These are phyloP conservation scores for Drosophila flavopinicola DNA, from an alignment of 2,888 invertebrate species.

Conservation along the genomic window DNA sequence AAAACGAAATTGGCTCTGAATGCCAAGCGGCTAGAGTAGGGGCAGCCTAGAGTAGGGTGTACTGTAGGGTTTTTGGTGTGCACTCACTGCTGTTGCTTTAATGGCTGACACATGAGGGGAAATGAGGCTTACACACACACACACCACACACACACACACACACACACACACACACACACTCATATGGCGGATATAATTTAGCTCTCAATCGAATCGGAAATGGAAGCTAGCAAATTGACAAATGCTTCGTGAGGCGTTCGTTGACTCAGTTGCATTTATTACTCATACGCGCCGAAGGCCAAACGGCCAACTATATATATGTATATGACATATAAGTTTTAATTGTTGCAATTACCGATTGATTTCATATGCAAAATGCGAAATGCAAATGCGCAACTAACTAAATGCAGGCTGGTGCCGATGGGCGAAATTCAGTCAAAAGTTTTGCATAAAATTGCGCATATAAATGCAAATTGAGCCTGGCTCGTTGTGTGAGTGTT, in stretches of 20 bases:
- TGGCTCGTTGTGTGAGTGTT: slow-evolving; percentile 1
- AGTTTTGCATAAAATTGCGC: slow-evolving; percentile 43
- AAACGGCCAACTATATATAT: too few species aligned
- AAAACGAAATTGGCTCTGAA: slow-evolving; percentile 70
- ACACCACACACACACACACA: slow-evolving; percentile 16
- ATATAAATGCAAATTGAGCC: slow-evolving; percentile 41
- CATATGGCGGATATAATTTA: slow-evolving; percentile 63
- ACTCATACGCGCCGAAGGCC: slow-evolving; percentile 35
- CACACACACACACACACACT: slow-evolving; percentile 13
- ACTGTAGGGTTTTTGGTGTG: slow-evolving; percentile 7
- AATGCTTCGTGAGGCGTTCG: slow-evolving; percentile 11
- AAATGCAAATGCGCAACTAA: slow-evolving; percentile 14
- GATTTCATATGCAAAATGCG: slow-evolving; percentile 48
- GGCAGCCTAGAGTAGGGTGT: slow-evolving; percentile 3
- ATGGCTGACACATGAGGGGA: slow-evolving; percentile 51
- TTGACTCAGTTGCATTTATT: slow-evolving; percentile 34
- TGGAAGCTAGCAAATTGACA: slow-evolving; percentile 58
- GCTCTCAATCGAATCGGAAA: slow-evolving; percentile 71
- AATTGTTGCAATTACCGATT: slow-evolving; percentile 54
- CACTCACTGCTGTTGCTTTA: slow-evolving; percentile 28
- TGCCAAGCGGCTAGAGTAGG: slow-evolving; percentile 30
- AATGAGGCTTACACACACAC: slow-evolving; percentile 47
- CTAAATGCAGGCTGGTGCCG: slow-evolving; percentile 20
- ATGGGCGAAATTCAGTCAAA: slow-evolving; percentile 14
- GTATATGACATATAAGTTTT: slow-evolving; percentile 50